Evolutionary conservation across 2,888 invertebrate genomes (phyloP).

Genomic region (Clunio marinus): DNA sequence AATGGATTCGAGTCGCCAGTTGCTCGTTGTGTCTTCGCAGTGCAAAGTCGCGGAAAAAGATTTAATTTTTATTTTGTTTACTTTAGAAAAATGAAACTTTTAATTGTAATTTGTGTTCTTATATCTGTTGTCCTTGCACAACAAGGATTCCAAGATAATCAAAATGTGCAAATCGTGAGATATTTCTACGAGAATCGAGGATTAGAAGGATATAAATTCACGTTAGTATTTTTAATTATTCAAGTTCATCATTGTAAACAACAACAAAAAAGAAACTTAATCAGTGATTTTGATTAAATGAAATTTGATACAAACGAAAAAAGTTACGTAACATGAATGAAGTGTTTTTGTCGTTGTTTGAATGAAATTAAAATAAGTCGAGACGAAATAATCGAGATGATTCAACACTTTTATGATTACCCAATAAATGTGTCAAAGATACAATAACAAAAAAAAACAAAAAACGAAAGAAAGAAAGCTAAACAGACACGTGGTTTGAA

Average conservation of each 20-base stretch:
- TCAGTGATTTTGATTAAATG: too few relatives aligned
- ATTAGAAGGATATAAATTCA: conserved; percentile 35
- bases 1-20: neutral
- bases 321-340: neutral
- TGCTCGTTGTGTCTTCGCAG: neutral
- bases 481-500: too few relatives aligned
- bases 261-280: too few relatives aligned
- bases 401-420: too few relatives aligned
- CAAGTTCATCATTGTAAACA: too few relatives aligned
- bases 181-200: conserved; percentile 32
- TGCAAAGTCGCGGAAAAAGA: conserved; percentile 23
- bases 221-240: too few relatives aligned
- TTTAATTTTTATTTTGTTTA: too few relatives aligned
- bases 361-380: too few relatives aligned
- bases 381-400: too few relatives aligned
- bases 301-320: neutral
- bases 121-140: conserved; percentile 25
- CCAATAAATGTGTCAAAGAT: too few relatives aligned
- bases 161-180: conserved; percentile 24
- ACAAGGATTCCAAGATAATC: neutral
- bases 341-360: neutral
- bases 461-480: too few relatives aligned
- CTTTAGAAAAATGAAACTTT: conserved; percentile 22
- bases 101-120: conserved; percentile 2
- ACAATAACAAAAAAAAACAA: too few relatives aligned